These are phyloP conservation scores for Drosophila kikkawai DNA, from an alignment of 1,140 invertebrate species.

Conservation along the genomic window DNA sequence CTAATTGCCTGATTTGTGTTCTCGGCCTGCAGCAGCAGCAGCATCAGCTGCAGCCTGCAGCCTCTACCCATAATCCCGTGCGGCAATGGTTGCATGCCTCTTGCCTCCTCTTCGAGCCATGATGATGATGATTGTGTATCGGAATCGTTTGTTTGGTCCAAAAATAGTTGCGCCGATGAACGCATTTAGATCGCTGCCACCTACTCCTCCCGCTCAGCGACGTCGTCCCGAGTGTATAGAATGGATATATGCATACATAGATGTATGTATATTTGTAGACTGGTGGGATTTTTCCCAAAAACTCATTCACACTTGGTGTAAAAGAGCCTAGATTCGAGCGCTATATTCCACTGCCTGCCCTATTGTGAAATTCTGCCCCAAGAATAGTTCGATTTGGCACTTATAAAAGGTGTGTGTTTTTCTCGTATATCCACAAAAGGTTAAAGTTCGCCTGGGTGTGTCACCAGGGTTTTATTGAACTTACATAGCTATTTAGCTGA, in stretches of 20 bases:
- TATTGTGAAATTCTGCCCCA: conserved; percentile 63
- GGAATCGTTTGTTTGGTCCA: conserved; percentile 79
- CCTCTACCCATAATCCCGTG: conserved; percentile 9
- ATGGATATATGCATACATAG: conserved; percentile 40
- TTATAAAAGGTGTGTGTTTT: neutral
- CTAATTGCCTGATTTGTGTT: conserved; percentile 77
- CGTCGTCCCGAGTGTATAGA: conserved; percentile 24
- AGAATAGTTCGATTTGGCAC: conserved; percentile 36
- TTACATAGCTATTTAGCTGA: neutral
- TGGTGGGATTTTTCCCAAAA: conserved; percentile 35
- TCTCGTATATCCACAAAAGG: conserved; percentile 18
- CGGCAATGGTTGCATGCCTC: conserved; percentile 56
- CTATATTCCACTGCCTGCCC: neutral
- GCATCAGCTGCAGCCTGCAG: neutral
- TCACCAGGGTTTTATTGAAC: neutral
- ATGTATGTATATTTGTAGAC: conserved; percentile 33
- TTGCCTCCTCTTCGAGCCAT: conserved; percentile 17
- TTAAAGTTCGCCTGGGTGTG: conserved; percentile 8
- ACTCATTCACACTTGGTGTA: conserved; percentile 71
- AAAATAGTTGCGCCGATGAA: conserved; percentile 76
- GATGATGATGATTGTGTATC: conserved; percentile 62
- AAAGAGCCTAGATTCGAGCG: conserved; percentile 36
- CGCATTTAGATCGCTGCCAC: conserved; percentile 71
- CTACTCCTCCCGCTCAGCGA: conserved; percentile 20
- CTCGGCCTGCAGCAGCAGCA: neutral